Evolutionary conservation across 2,888 invertebrate species (phyloP).

Genomic region (Agonopterix arenella): DNA sequence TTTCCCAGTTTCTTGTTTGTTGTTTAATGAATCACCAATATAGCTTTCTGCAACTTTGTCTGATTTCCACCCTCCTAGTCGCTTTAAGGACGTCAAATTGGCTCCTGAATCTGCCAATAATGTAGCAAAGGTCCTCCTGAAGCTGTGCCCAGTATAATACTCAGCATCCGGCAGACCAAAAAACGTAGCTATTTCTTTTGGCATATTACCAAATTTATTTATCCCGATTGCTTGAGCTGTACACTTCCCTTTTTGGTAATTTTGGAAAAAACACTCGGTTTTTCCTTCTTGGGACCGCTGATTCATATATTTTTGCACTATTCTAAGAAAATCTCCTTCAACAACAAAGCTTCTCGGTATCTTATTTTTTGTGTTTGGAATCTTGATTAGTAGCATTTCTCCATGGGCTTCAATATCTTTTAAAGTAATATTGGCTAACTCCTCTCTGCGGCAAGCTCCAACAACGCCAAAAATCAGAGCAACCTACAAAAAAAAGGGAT

Average conservation of each 20-base stretch:
- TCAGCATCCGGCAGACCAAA: not conserved
- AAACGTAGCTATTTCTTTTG: not conserved
- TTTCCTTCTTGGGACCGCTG: slow-evolving; percentile 1
- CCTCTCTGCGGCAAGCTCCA: too few species aligned
- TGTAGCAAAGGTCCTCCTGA: slow-evolving; percentile 3
- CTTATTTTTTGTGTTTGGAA: slow-evolving; percentile 8
- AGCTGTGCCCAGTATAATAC: not conserved
- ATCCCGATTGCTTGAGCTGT: not conserved
- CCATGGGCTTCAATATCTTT: too few species aligned
- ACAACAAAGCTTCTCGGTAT: slow-evolving; percentile 3
- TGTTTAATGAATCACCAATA: too few species aligned
- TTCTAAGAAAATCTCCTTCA: slow-evolving; percentile 6
- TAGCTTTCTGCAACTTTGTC: slow-evolving; percentile 7
- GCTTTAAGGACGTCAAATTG: slow-evolving; percentile 9
- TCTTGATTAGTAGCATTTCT: slow-evolving; percentile 7
- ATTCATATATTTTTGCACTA: slow-evolving; percentile 9
- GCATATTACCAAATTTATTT: not conserved
- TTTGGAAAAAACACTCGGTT: slow-evolving; percentile 1
- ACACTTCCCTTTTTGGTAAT: not conserved
- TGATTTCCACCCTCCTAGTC: slow-evolving; percentile 13
- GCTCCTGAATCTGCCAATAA: slow-evolving; percentile 4
- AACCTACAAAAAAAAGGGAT: too few species aligned
- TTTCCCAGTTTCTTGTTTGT: too few species aligned
- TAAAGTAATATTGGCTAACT: too few species aligned
- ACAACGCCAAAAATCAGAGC: too few species aligned